phyloP scores from a whole-genome alignment of 2,113 vertebrate genomes.

The Ciconia boyciana region DNA sequence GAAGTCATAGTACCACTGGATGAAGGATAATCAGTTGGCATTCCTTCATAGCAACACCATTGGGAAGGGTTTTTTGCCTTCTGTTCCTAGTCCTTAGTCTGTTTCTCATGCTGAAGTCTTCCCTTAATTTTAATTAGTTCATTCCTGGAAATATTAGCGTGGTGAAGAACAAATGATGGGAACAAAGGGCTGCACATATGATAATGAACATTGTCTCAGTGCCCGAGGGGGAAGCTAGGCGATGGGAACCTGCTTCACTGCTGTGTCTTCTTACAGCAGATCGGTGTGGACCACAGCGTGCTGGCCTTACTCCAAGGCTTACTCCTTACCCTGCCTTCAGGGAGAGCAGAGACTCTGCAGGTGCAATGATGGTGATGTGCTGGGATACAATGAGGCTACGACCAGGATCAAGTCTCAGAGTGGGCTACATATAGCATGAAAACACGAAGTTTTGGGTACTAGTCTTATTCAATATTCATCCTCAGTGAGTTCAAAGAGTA shows the following conservation, averaged over 20 bases:
- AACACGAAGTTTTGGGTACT: background rate
- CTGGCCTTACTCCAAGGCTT: background rate
- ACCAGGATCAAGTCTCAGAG: background rate
- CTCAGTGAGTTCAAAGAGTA: background rate
- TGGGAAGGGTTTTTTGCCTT: background rate
- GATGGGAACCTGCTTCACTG: background rate
- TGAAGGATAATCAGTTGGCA: background rate
- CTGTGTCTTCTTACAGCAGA: background rate
- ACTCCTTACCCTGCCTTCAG: background rate
- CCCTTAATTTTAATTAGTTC: background rate
- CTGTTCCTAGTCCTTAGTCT: background rate
- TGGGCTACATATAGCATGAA: background rate
- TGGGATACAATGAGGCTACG: background rate
- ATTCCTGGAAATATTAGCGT: background rate
- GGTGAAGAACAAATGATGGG: background rate
- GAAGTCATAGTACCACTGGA: background rate
- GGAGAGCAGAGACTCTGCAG: background rate
- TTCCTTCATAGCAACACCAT: background rate
- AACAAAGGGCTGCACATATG: background rate
- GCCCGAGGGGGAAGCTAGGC: background rate
- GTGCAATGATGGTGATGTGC: background rate
- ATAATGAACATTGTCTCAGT: background rate
- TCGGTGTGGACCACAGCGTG: fast-evolving
- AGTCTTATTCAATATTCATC: background rate
- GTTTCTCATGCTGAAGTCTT: background rate